Conservation (phyloP, 2,113 vertebrate genomes). For the Salvelinus fontinalis region DNA sequence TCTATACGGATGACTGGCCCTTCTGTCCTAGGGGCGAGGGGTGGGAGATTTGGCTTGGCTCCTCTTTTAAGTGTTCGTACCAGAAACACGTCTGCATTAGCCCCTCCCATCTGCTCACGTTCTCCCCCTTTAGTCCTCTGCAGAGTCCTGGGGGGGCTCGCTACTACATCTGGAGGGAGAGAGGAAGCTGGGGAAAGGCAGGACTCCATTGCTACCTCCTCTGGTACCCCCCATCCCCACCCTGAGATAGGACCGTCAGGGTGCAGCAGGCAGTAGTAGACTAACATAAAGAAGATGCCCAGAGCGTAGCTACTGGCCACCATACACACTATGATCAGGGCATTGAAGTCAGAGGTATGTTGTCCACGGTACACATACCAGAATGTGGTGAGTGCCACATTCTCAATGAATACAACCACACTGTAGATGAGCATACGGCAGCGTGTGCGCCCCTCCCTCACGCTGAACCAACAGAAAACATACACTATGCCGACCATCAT, state of each 20-base stretch:
- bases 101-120: conserved; percentile 76
- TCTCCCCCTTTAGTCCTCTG: conserved; percentile 94
- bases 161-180: conserved; percentile 78
- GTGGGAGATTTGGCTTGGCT: conserved; percentile 71
- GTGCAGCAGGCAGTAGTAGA: conserved; percentile 97
- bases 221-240: conserved; percentile 74
- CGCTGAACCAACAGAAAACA: conserved; percentile 99
- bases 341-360: conserved; percentile 80
- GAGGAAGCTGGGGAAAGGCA: conserved; percentile 59
- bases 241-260: conserved; percentile 87
- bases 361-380: conserved; percentile 87
- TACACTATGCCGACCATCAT: conserved; percentile 99
- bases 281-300: conserved; percentile 97
- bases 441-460: conserved; percentile 91
- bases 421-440: conserved; percentile 92
- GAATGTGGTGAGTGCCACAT: conserved; percentile 85
- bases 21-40: conserved; percentile 82
- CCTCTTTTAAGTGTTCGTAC: conserved; percentile 81
- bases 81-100: conserved; percentile 89
- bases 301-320: conserved; percentile 95
- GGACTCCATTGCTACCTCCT: conserved; percentile 58
- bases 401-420: conserved; percentile 85
- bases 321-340: conserved; percentile 88
- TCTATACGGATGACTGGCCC: conserved; percentile 95
- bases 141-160: conserved; percentile 91